Base-by-base conservation (phyloP, 2,888 invertebrate species). In the Andrena bucephala region DNA sequence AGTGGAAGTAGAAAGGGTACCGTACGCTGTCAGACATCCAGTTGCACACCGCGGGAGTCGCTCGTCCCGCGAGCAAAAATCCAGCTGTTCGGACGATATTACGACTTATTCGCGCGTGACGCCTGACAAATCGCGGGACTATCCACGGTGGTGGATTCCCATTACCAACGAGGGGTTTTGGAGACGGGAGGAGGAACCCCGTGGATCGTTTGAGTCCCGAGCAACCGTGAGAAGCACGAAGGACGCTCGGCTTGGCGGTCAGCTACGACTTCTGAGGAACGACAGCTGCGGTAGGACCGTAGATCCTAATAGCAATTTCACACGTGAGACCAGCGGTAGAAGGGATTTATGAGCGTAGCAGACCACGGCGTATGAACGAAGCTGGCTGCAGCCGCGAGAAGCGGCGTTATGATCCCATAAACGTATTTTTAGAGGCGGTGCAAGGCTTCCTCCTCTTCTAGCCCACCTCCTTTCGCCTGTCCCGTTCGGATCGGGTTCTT, bases 351-450 rank as follows among this genome's bases (percentile, higher is more conserved):
- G 86, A 70, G 80, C 77, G 87, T 77, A 74, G 66, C 68, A 52
- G 78, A 78, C 79, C 67, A 70, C 80, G 75, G 74, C 72, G 74
- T 76, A 63, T 29, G 62, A 42, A 65, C 71, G 48, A 66, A 33
- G 57, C 72, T 33, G 84, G 50, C 50, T 54, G 75, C 63, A 60
- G 50, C 33, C 65, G 71, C 85, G 65, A 36, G 85, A 67, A 62
- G 65, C 71, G 71, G 83, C 87, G 89, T 92, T 92, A 92, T 86
- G 89, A 89, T 90, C 90, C 85, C 89, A 91, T 92, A 93, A 93
- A 92, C 85, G 89, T 92, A 92, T 93, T 93, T 93, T 93, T 92
- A 91, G 91, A 90, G 83, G 50, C 67, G n/a, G 20, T 16, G 16
- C 42, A 57, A 33, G 27, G 50, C 54, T 62, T 62, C 13, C 33